Evolutionary conservation across 2,113 vertebrate species (phyloP).

Genomic region (Neoarius graeffei): DNA sequence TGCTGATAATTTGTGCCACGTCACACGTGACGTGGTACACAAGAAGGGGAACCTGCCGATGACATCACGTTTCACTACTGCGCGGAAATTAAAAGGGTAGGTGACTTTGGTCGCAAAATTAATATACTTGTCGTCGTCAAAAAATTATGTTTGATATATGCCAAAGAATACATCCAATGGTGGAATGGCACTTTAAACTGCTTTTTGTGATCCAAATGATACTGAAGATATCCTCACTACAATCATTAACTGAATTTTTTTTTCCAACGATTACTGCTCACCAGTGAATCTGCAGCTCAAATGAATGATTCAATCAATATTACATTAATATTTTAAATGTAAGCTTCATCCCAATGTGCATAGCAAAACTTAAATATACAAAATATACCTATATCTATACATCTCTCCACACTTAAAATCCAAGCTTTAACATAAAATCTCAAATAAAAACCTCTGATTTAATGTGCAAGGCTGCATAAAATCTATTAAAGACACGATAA

Average conservation of each 20-base stretch:
- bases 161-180: too few relatives aligned
- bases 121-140: too few relatives aligned
- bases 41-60: too few relatives aligned
- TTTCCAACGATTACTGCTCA: neutral
- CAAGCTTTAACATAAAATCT: conserved; percentile 1
- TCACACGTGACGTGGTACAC: too few relatives aligned
- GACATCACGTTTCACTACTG: too few relatives aligned
- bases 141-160: too few relatives aligned
- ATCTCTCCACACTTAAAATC: neutral
- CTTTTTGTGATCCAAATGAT: neutral
- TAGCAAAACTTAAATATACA: conserved; percentile 21
- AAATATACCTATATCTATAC: neutral
- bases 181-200: too few relatives aligned
- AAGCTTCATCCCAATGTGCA: conserved; percentile 20
- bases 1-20: too few relatives aligned
- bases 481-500: conserved; percentile 29
- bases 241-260: neutral
- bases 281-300: neutral
- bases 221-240: too few relatives aligned
- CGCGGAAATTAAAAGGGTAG: too few relatives aligned
- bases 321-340: neutral
- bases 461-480: conserved; percentile 28
- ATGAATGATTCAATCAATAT: neutral
- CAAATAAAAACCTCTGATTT: conserved; percentile 21
- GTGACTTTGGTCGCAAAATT: too few relatives aligned